A percentile compares a stretch with the other conserved stretches of the same genome.
phyloP scores from a whole-genome alignment of 2,888 invertebrate genomes.

The Selenia dentaria region DNA sequence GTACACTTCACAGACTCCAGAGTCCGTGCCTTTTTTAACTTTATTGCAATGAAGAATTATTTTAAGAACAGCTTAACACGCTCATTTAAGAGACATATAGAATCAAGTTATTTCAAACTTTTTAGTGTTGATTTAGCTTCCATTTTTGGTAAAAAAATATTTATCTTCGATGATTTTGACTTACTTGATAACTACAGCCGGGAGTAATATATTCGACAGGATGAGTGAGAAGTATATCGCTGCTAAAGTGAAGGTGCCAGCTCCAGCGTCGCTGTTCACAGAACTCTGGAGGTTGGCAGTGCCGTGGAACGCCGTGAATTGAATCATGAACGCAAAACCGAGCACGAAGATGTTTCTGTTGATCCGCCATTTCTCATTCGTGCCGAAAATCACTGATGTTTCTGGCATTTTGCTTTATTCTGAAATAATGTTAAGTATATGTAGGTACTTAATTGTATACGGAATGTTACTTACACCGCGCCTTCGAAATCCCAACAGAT shows the following conservation, averaged over 20 bases:
- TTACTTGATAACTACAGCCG: conserved; percentile 92
- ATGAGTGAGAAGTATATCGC: conserved; percentile 95
- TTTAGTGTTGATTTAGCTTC: too few relatives aligned
- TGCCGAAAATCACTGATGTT: conserved; percentile 66
- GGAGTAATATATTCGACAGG: conserved; percentile 95
- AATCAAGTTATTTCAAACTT: too few relatives aligned
- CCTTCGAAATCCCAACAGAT: too few relatives aligned
- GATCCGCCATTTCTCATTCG: conserved; percentile 89
- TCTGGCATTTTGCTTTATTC: conserved; percentile 43
- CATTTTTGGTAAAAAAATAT: too few relatives aligned
- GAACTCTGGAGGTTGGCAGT: conserved; percentile 94
- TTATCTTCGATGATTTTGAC: too few relatives aligned
- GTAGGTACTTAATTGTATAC: too few relatives aligned
- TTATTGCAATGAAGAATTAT: too few relatives aligned
- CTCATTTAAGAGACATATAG: too few relatives aligned
- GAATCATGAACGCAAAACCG: conserved; percentile 95
- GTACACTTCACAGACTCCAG: too few relatives aligned
- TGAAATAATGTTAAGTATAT: conserved; percentile 11
- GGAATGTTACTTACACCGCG: too few relatives aligned
- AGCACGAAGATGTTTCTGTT: conserved; percentile 93
- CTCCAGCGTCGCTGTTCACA: conserved; percentile 91
- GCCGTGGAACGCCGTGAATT: conserved; percentile 96
- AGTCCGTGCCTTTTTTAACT: too few relatives aligned
- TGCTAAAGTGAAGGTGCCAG: conserved; percentile 93
- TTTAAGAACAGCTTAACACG: too few relatives aligned